A percentile compares a stretch with the other conserved stretches of the same genome.
These are phyloP conservation scores for Pachycephus smyrnensis DNA, from an alignment of 2,888 invertebrate species.

Conservation along the genomic window DNA sequence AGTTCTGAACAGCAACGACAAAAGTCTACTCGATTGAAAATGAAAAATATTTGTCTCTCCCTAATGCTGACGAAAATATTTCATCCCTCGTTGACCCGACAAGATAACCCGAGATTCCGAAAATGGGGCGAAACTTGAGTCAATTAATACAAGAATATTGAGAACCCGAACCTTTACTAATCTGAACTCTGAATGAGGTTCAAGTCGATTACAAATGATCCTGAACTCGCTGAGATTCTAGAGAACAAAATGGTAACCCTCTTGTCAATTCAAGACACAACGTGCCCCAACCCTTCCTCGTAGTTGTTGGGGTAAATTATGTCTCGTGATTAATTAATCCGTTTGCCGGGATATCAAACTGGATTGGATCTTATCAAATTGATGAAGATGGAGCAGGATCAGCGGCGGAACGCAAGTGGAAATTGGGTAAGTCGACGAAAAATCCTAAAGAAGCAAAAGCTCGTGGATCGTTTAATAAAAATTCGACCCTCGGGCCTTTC, in stretches of 20 bases:
- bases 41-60: not conserved
- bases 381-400: not conserved
- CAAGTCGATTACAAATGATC: not conserved
- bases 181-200: not conserved
- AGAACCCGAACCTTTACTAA: not conserved
- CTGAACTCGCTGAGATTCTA: not conserved
- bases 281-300: not conserved
- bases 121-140: not conserved
- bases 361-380: not conserved
- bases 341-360: not conserved
- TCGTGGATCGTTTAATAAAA: conserved; percentile 20
- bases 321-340: not conserved
- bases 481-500: conserved; percentile 25
- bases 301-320: not conserved
- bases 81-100: not conserved
- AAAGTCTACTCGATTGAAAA: not conserved
- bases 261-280: not conserved
- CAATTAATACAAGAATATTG: not conserved
- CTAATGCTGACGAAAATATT: not conserved
- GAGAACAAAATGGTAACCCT: not conserved
- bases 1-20: not conserved
- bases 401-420: not conserved
- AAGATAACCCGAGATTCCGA: not conserved
- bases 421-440: not conserved
- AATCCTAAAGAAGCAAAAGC: not conserved